Conservation (phyloP, 2,888 invertebrate species). For the Apoda limacodes region DNA sequence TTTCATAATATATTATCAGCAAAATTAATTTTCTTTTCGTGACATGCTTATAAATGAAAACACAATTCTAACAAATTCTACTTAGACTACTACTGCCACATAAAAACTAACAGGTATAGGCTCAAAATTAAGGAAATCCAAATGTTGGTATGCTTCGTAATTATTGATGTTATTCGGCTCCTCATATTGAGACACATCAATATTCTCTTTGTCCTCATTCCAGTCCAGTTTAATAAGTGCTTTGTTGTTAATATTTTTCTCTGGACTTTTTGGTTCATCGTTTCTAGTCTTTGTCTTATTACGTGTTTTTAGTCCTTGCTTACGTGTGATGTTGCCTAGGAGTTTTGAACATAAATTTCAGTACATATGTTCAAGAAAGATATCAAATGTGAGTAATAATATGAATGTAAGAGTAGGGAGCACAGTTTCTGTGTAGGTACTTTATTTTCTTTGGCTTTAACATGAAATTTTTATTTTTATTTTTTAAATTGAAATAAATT, state of each 20-base stretch:
- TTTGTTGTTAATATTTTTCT: constrained; percentile 26
- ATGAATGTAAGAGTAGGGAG: no score
- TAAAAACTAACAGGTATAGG: constrained; percentile 54
- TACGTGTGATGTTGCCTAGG: constrained; percentile 52
- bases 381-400: neutral
- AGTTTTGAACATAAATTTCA: neutral
- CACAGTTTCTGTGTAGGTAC: no score
- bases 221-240: constrained; percentile 27
- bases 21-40: constrained; percentile 23
- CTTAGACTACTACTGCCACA: constrained; percentile 21
- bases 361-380: no score
- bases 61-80: constrained; percentile 17
- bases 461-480: no score
- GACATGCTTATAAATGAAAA: constrained; percentile 35
- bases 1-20: constrained; percentile 3
- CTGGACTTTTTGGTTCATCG: constrained; percentile 37
- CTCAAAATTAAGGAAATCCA: constrained; percentile 54
- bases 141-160: constrained; percentile 38
- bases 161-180: constrained; percentile 24
- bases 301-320: constrained; percentile 31
- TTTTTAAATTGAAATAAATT: no score
- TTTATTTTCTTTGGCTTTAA: no score
- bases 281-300: constrained; percentile 32
- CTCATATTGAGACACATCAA: constrained; percentile 24
- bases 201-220: constrained; percentile 32